phyloP scores from a whole-genome alignment of 2,888 invertebrate species.

The Margaritifera margaritifera region DNA sequence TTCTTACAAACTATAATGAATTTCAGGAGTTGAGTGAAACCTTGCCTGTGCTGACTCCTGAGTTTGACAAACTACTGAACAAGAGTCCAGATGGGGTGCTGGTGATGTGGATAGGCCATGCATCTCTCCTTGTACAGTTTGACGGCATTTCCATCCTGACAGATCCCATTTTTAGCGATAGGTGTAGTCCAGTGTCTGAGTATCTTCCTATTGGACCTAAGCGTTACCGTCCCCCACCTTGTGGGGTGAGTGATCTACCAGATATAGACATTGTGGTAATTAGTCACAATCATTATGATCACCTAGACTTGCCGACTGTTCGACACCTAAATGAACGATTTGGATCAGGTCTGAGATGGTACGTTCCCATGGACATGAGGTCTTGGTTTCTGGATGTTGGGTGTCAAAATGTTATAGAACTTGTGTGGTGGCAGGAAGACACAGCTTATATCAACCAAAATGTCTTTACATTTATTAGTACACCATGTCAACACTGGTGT shows the following conservation, averaged over 20 bases:
- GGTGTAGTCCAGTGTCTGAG: constrained; percentile 65
- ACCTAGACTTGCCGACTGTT: constrained; percentile 71
- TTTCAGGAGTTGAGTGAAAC: constrained; percentile 44
- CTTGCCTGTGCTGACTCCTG: constrained; percentile 60
- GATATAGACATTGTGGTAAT: constrained; percentile 73
- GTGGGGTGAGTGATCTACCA: constrained; percentile 71
- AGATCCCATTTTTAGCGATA: constrained; percentile 74
- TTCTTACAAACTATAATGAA: too few species aligned
- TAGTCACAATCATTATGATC: constrained; percentile 76
- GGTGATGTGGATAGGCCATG: constrained; percentile 75
- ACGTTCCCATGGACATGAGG: constrained; percentile 64
- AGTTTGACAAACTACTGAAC: constrained; percentile 29
- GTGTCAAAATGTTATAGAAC: constrained; percentile 30
- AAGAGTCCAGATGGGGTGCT: constrained; percentile 52
- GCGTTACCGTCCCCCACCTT: constrained; percentile 67
- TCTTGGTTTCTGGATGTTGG: constrained; percentile 65
- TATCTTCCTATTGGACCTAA: constrained; percentile 61
- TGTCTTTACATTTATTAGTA: constrained; percentile 66
- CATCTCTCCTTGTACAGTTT: constrained; percentile 73
- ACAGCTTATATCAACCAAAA: background rate
- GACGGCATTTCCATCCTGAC: constrained; percentile 72
- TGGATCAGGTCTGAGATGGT: constrained; percentile 24
- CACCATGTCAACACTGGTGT: constrained; percentile 76
- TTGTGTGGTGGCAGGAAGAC: constrained; percentile 32
- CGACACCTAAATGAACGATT: constrained; percentile 46